These are phyloP conservation scores for Notolepis coatsorum DNA, from an alignment of 2,797 vertebrate genomes.

Conservation along the genomic window DNA sequence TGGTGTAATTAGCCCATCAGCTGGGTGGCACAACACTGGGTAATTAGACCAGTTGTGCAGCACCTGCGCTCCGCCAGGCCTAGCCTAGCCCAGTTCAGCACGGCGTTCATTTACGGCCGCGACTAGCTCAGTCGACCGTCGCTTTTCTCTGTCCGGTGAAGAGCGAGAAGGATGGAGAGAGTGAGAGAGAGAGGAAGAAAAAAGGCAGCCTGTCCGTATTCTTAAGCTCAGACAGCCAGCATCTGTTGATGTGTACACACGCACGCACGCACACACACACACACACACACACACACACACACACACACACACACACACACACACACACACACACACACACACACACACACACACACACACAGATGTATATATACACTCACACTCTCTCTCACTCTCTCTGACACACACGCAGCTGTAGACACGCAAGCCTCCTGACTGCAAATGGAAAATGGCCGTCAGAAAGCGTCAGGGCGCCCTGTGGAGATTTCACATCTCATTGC, in stretches of 20 bases:
- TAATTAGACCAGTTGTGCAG: slow-evolving; percentile 80
- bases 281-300: slow-evolving; percentile 10
- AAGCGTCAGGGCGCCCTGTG: slow-evolving; percentile 72
- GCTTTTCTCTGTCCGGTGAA: slow-evolving; percentile 61
- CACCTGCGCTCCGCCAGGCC: slow-evolving; percentile 74
- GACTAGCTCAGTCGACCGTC: slow-evolving; percentile 49
- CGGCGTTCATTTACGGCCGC: slow-evolving; percentile 32
- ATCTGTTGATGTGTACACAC: slow-evolving; percentile 67
- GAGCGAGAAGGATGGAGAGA: background rate
- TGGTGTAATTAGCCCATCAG: slow-evolving; percentile 85
- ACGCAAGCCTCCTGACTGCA: slow-evolving; percentile 64
- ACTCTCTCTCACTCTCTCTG: slow-evolving; percentile 18
- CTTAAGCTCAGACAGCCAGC: slow-evolving; percentile 60
- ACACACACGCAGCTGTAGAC: slow-evolving; percentile 49
- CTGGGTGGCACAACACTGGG: slow-evolving; percentile 82
- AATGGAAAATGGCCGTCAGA: slow-evolving; percentile 71
- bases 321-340: slow-evolving; percentile 8
- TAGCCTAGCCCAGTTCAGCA: slow-evolving; percentile 37
- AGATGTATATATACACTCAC: background rate
- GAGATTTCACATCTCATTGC: slow-evolving; percentile 84
- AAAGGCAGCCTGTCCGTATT: slow-evolving; percentile 39
- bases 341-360: slow-evolving; percentile 25
- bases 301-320: background rate
- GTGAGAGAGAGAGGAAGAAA: slow-evolving; percentile 38
- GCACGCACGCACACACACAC: slow-evolving; percentile 52